A percentile compares a stretch with the other conserved stretches of the same genome.
Conservation (phyloP, 2,797 vertebrate species). For the Sparidentex hasta region DNA sequence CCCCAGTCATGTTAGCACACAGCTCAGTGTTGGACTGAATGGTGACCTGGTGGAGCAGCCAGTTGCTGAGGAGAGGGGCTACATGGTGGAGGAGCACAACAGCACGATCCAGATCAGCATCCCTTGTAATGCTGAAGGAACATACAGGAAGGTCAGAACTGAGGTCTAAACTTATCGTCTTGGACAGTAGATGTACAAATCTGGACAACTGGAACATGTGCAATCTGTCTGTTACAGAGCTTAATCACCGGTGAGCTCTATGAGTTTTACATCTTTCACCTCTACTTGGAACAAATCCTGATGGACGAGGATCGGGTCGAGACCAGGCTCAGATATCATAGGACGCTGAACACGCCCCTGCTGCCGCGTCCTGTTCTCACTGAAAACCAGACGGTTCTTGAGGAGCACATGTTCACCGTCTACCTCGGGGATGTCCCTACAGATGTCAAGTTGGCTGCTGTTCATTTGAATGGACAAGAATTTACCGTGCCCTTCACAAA, state of each 20-base stretch:
- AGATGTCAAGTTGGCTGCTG: slow-evolving; percentile 78
- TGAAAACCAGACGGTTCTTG: slow-evolving; percentile 67
- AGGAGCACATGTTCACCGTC: slow-evolving; percentile 80
- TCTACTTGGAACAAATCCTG: slow-evolving; percentile 71
- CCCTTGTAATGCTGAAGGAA: slow-evolving; percentile 73
- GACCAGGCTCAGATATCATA: slow-evolving; percentile 56
- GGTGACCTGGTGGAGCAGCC: slow-evolving; percentile 52
- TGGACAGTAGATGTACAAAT: background rate
- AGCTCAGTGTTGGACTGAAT: slow-evolving; percentile 58
- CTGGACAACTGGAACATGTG: background rate
- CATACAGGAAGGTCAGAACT: slow-evolving; percentile 72
- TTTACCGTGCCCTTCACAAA: slow-evolving; percentile 51
- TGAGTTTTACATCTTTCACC: slow-evolving; percentile 64
- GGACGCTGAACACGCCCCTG: slow-evolving; percentile 60
- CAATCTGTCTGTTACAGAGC: slow-evolving; percentile 51
- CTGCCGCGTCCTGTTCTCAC: slow-evolving; percentile 35
- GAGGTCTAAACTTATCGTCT: rapidly evolving
- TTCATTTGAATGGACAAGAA: slow-evolving; percentile 77
- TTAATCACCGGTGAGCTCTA: slow-evolving; percentile 33
- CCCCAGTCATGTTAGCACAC: slow-evolving; percentile 11
- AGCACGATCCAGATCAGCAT: slow-evolving; percentile 55
- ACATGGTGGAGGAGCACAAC: slow-evolving; percentile 35
- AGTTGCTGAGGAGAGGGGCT: slow-evolving; percentile 43
- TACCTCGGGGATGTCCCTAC: slow-evolving; percentile 82
- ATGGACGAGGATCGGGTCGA: slow-evolving; percentile 37